Conservation (phyloP, 30 jellyfish, hydroid and myxozoan genomes). For the Turritopsis rubra region DNA sequence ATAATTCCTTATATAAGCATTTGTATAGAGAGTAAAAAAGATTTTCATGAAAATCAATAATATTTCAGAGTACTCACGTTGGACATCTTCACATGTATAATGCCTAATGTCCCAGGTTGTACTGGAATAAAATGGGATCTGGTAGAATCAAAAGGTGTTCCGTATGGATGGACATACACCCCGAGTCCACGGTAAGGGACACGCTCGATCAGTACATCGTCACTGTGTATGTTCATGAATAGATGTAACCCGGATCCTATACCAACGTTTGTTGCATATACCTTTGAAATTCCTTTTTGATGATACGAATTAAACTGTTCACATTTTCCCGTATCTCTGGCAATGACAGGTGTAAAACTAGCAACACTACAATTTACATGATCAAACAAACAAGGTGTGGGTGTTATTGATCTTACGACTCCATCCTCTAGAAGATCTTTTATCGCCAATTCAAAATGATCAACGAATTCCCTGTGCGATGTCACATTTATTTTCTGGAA, state of each 20-base stretch:
- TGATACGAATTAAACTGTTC: conserved; percentile 16
- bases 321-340: neutral
- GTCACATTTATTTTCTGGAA: neutral
- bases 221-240: neutral
- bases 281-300: neutral
- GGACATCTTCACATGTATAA: neutral
- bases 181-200: neutral
- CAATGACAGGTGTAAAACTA: neutral
- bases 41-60: too few species aligned
- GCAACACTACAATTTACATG: neutral
- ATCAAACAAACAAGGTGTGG: neutral
- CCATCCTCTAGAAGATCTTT: neutral
- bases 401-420: neutral
- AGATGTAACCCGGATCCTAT: neutral
- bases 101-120: conserved; percentile 9
- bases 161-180: conserved; percentile 1
- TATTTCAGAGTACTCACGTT: conserved; percentile 15
- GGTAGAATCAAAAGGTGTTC: neutral
- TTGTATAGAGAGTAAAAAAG: too few species aligned
- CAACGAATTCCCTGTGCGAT: neutral
- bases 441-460: neutral
- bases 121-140: neutral
- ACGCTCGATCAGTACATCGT: neutral
- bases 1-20: too few species aligned
- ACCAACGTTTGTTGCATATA: neutral